Evolutionary conservation across 2,113 vertebrate species (phyloP), one percentile per base, ranked within the genome.

Genomic region (Toxotes chatareus): DNA sequence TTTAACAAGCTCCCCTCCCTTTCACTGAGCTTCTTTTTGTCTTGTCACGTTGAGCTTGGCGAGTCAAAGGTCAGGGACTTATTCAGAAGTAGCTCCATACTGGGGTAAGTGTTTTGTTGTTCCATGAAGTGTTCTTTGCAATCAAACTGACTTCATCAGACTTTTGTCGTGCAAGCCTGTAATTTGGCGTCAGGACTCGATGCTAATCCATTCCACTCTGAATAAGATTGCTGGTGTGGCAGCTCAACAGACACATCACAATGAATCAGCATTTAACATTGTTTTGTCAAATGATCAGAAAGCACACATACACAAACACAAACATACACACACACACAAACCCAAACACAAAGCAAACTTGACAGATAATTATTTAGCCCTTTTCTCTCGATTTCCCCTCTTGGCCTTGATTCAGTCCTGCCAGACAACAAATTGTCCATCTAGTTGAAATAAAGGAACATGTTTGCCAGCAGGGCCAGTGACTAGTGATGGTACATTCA

Each of bases 21-120:
- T 63, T 79, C 32, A 44, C 23, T 14, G 4, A 65, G 16, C 34
- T 51, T 38, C 4, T 1, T 79, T 70, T 73, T 57, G 63, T 74
- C 38, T 53, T 34, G 78, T 74, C 65, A 55, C 0, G 6, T n/a
- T 44, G 63, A 69, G n/a, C 2, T 5, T 1, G 3, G 40, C 9
- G 0, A 63, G 47, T 79, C 44, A 55, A 68, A 79, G 60, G 76
- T 55, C 42, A 57, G 9, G 11, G 3, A 5, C 19, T 17, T 51
- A 21, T 65, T 27, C 27, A 56, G 65, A 64, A 79, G 79, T 36
- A 55, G 60, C n/a, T 44, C 47, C 55, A 62, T 38, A 9, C 65
- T 60, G 78, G 31, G 75, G 63, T 67, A 67, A 79, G 63, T 70
- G 75, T 83, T 73, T 83, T 80, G 69, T 76, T 77, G 44, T 67